phyloP scores from a whole-genome alignment of 2,797 vertebrate species.

The Periparus ater region DNA sequence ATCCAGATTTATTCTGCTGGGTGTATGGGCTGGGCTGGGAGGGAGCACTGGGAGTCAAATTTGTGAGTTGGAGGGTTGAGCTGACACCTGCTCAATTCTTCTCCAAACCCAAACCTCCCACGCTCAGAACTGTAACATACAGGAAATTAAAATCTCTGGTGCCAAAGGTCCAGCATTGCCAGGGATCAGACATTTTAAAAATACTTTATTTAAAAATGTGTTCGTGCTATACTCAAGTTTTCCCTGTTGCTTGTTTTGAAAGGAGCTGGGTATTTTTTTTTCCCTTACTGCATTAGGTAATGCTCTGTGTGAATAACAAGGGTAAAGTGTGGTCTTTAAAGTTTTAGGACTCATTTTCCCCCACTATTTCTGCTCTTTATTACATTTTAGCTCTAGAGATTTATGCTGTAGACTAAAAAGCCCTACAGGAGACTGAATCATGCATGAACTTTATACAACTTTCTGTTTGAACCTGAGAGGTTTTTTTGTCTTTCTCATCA shows the following conservation, averaged over 20 bases:
- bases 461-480: background rate
- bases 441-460: background rate
- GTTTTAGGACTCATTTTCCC: background rate
- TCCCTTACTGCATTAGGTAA: background rate
- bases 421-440: background rate
- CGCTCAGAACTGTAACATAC: background rate
- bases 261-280: background rate
- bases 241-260: background rate
- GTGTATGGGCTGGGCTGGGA: background rate
- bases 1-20: background rate
- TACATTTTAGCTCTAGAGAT: background rate
- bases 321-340: background rate
- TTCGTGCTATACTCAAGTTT: background rate
- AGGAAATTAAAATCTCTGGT: background rate
- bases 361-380: background rate
- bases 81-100: background rate
- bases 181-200: background rate
- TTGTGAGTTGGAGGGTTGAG: background rate
- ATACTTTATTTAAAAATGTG: no score
- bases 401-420: background rate
- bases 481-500: background rate
- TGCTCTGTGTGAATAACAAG: background rate
- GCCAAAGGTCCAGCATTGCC: background rate
- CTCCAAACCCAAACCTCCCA: background rate
- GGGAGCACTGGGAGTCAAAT: background rate